Evolutionary conservation across 2,888 invertebrate species (phyloP).

Genomic region (Epiblema foenella): DNA sequence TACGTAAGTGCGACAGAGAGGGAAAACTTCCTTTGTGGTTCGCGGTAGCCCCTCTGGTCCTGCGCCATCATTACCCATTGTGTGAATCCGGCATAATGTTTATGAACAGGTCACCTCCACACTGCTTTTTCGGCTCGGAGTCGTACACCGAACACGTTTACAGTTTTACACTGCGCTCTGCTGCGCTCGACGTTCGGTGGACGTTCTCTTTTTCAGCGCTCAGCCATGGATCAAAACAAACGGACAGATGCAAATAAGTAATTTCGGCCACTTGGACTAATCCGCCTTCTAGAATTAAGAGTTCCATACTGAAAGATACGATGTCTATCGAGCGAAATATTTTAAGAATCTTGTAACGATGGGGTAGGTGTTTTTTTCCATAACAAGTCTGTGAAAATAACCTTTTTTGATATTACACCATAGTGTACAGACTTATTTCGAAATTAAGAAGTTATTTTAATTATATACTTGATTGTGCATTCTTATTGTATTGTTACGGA

Average conservation of each 20-base stretch:
- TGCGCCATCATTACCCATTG: too few relatives aligned
- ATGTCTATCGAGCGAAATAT: conserved; percentile 36
- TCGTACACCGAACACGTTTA: conserved; percentile 12
- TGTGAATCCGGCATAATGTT: too few relatives aligned
- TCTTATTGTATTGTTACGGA: conserved; percentile 36
- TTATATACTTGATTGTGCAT: conserved; percentile 31
- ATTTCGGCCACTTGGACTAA: conserved; percentile 72
- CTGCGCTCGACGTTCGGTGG: conserved; percentile 16
- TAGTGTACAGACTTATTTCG: conserved; percentile 33
- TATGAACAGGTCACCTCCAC: conserved; percentile 14
- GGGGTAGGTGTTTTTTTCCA: conserved; percentile 15
- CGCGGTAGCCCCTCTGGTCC: too few relatives aligned
- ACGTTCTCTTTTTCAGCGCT: conserved; percentile 13
- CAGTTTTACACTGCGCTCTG: not conserved
- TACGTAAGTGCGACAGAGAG: too few relatives aligned
- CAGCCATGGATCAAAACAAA: conserved; percentile 30
- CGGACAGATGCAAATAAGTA: conserved; percentile 48
- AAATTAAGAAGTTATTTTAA: conserved; percentile 33
- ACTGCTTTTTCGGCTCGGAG: conserved; percentile 14
- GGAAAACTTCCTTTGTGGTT: too few relatives aligned
- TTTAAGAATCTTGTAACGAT: conserved; percentile 37
- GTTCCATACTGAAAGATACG: conserved; percentile 48
- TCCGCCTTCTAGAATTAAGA: conserved; percentile 79
- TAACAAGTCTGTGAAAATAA: conserved; percentile 3
- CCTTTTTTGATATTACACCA: conserved; percentile 21